Conservation (phyloP, 53 echinoderm and acorn worm genomes). For the Paelopatides confundens region DNA sequence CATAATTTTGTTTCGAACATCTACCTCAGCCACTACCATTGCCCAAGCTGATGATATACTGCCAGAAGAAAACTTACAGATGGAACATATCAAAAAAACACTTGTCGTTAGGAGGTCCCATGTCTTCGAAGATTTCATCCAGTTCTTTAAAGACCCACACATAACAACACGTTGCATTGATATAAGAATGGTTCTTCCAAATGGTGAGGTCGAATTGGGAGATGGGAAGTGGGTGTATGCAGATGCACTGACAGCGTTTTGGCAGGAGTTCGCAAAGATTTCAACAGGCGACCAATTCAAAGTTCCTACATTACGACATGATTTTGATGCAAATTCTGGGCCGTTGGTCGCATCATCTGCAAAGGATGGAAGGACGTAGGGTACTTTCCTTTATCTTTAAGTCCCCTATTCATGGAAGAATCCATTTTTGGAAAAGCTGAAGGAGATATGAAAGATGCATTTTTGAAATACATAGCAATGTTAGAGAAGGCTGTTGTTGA, state of each 20-base stretch:
- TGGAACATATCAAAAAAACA: background rate
- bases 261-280: constrained; percentile 45
- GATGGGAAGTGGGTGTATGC: constrained; percentile 53
- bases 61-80: background rate
- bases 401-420: constrained; percentile 58
- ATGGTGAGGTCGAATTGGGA: constrained; percentile 52
- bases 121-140: background rate
- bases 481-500: constrained; percentile 33
- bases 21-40: background rate
- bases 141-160: constrained; percentile 13
- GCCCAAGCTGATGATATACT: background rate
- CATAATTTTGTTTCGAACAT: constrained; percentile 13
- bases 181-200: constrained; percentile 52
- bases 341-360: constrained; percentile 54
- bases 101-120: background rate
- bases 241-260: constrained; percentile 55
- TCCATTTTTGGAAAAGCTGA: constrained; percentile 36
- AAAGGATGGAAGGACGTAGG: constrained; percentile 64
- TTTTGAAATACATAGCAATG: constrained; percentile 19
- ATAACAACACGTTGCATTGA: background rate
- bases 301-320: constrained; percentile 58
- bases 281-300: constrained; percentile 46
- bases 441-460: constrained; percentile 33
- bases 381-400: constrained; percentile 62
- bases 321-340: constrained; percentile 48